A percentile compares a stretch with the other conserved stretches of the same genome.
Conservation (phyloP, 1,140 invertebrate genomes). For the Linepithema humile region DNA sequence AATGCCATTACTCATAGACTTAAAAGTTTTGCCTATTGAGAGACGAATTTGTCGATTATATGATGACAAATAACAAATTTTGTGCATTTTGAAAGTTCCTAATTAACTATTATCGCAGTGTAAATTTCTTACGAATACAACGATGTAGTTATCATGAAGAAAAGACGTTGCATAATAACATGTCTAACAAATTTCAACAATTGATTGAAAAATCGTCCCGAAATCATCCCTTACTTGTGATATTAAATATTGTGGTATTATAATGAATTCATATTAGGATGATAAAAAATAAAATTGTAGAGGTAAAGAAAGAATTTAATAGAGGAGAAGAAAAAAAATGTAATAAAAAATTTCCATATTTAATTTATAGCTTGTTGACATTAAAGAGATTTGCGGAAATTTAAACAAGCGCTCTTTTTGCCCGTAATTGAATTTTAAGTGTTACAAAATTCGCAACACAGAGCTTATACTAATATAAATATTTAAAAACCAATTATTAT, state of each 20-base stretch:
- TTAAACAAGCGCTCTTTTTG: slow-evolving; percentile 40
- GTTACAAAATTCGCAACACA: slow-evolving; percentile 33
- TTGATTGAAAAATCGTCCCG: slow-evolving; percentile 13
- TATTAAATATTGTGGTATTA: no score
- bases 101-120: slow-evolving; percentile 20
- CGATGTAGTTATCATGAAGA: neutral
- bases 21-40: slow-evolving; percentile 47
- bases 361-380: slow-evolving; percentile 26
- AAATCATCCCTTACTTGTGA: no score
- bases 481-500: slow-evolving; percentile 10
- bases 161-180: neutral
- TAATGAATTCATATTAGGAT: no score
- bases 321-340: no score
- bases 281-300: no score
- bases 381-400: slow-evolving; percentile 29
- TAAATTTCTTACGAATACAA: neutral
- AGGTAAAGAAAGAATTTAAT: slow-evolving; percentile 20
- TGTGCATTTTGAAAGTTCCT: slow-evolving; percentile 1
- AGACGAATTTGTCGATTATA: slow-evolving; percentile 38
- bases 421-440: slow-evolving; percentile 44
- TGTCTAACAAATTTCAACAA: slow-evolving; percentile 14
- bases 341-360: neutral
- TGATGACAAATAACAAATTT: slow-evolving; percentile 53
- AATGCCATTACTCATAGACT: slow-evolving; percentile 44
- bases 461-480: slow-evolving; percentile 35